phyloP scores from a whole-genome alignment of 1,140 invertebrate species.

The Drosophila dunni region DNA sequence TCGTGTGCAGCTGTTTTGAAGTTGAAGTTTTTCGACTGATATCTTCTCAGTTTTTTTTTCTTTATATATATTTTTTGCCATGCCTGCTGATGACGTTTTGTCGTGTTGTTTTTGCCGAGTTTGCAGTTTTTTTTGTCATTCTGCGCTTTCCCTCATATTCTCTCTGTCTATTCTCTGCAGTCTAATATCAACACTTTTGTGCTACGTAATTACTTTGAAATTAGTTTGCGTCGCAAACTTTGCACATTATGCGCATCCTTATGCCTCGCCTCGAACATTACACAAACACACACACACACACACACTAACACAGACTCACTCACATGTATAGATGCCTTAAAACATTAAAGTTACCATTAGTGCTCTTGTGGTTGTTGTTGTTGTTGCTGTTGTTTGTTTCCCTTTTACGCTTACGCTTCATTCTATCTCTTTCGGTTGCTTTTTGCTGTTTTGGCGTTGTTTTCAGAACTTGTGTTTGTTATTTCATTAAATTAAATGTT shows the following conservation, averaged over 20 bases:
- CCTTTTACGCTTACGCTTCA: not conserved
- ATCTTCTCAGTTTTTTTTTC: slow-evolving; percentile 13
- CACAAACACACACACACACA: slow-evolving; percentile 31
- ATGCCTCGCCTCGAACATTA: slow-evolving; percentile 55
- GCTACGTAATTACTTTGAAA: slow-evolving; percentile 83
- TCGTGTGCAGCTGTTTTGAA: slow-evolving; percentile 59
- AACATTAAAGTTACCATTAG: slow-evolving; percentile 80
- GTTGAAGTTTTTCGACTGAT: slow-evolving; percentile 32
- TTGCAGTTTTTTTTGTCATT: slow-evolving; percentile 6
- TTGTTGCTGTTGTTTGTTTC: slow-evolving; percentile 11
- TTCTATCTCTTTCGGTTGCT: slow-evolving; percentile 31
- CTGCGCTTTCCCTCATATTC: not conserved
- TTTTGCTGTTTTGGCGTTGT: slow-evolving; percentile 67
- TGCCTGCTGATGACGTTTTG: slow-evolving; percentile 73
- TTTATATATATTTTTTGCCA: slow-evolving; percentile 36
- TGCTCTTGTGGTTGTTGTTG: slow-evolving; percentile 35
- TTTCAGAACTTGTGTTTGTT: slow-evolving; percentile 72
- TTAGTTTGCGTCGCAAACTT: slow-evolving; percentile 82
- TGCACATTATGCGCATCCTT: slow-evolving; percentile 82
- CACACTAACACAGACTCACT: slow-evolving; percentile 18
- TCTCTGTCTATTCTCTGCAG: slow-evolving; percentile 49
- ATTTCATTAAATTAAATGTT: slow-evolving; percentile 81
- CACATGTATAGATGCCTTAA: slow-evolving; percentile 40
- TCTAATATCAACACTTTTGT: slow-evolving; percentile 83
- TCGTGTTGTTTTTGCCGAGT: slow-evolving; percentile 71